A percentile compares a stretch with the other conserved stretches of the same genome.
Conservation (phyloP, 64 coral and sea anemone genomes). For the Catalaphyllia jardinei region DNA sequence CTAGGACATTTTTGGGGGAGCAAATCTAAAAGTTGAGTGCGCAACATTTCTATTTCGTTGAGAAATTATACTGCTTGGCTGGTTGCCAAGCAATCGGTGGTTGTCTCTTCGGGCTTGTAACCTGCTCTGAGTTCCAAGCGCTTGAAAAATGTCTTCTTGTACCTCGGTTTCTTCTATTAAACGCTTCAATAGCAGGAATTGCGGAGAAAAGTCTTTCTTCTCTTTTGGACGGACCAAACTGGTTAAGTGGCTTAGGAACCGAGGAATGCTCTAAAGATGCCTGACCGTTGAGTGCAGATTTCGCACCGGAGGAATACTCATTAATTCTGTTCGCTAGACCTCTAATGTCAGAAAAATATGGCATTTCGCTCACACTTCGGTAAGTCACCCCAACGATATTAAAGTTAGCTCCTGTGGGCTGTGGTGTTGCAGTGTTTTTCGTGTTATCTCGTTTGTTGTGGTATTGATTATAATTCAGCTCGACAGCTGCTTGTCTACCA, state of each 20-base stretch:
- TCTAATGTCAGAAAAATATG: conserved; percentile 28
- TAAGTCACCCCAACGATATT: conserved; percentile 29
- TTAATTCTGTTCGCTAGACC: background rate
- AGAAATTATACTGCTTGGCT: conserved; percentile 20
- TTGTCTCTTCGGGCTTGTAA: background rate
- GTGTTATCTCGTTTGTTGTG: background rate
- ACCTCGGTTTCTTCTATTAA: conserved; percentile 4
- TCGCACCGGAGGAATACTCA: background rate
- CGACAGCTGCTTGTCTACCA: background rate
- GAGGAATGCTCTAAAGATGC: conserved; percentile 1
- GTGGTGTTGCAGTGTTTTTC: background rate
- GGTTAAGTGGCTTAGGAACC: conserved; percentile 1
- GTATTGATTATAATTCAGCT: background rate
- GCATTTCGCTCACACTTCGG: conserved; percentile 2
- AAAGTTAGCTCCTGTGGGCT: background rate
- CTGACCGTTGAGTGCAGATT: background rate
- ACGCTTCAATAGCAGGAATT: conserved; percentile 6
- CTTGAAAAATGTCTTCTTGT: background rate
- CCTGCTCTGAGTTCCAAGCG: background rate
- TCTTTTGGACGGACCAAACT: background rate
- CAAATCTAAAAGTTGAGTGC: no score
- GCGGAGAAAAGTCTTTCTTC: conserved; percentile 7
- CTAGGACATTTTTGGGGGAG: no score
- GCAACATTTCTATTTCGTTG: conserved; percentile 12
- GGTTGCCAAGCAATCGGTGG: conserved; percentile 29